Evolutionary conservation across 2,113 vertebrate genomes (phyloP).

Genomic region (Neolamprologus caudopunctatus): DNA sequence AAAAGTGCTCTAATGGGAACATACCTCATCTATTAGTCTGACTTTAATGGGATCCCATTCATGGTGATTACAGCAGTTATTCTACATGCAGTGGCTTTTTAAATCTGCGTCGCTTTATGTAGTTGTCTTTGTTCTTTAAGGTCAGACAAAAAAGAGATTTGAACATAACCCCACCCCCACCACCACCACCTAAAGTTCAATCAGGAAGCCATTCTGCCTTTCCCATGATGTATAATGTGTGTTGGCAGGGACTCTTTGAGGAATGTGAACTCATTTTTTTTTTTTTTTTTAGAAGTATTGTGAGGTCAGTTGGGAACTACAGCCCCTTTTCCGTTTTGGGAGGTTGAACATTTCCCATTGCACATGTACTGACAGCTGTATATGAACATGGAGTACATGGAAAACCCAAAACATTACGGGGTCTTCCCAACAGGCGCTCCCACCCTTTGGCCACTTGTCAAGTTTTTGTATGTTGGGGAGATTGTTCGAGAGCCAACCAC

Average conservation of each 20-base stretch:
- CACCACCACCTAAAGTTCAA: background rate
- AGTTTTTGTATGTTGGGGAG: background rate
- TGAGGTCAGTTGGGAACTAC: conserved; percentile 39
- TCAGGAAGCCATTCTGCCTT: background rate
- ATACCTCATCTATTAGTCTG: background rate
- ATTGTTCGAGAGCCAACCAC: conserved; percentile 11
- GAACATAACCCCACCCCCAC: no score
- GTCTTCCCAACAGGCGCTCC: background rate
- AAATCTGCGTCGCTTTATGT: no score
- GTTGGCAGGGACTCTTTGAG: background rate
- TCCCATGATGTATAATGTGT: background rate
- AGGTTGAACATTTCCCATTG: conserved; percentile 59
- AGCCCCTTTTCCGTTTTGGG: conserved; percentile 37
- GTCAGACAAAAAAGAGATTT: no score
- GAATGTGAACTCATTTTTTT: conserved; percentile 23
- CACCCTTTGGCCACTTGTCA: conserved; percentile 46
- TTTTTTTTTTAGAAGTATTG: background rate
- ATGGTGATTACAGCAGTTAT: background rate
- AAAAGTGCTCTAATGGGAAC: background rate
- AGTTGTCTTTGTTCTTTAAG: no score
- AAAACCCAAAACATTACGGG: background rate
- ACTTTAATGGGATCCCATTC: background rate
- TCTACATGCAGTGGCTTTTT: background rate
- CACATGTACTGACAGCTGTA: conserved; percentile 30
- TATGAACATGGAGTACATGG: background rate